Conservation (phyloP, 35 echinoderm and acorn worm species). For the Heliocidaris erythrogramma region DNA sequence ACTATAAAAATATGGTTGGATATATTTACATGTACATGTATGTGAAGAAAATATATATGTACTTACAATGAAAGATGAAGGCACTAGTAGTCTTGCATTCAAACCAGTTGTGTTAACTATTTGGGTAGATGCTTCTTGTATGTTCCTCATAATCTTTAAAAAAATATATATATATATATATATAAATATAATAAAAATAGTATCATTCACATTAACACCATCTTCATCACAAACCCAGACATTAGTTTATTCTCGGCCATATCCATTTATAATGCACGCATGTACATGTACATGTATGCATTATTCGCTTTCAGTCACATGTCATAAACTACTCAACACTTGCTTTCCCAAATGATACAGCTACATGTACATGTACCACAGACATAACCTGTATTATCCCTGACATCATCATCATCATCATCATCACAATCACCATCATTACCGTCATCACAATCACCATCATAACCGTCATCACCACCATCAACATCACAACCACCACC, state of each 20-base stretch:
- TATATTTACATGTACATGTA: not conserved
- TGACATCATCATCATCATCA: conserved; percentile 35
- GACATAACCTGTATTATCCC: too few species aligned
- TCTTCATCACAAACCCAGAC: not conserved
- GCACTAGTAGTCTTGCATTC: conserved; percentile 67
- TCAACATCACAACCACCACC: not conserved
- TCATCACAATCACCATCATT: conserved; percentile 17
- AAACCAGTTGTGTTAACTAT: conserved; percentile 80
- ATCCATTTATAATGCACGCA: too few species aligned
- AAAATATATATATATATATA: too few species aligned
- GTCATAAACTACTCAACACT: not conserved
- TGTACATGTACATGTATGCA: too few species aligned
- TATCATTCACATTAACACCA: not conserved
- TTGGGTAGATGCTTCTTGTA: conserved; percentile 40
- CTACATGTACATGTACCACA: too few species aligned
- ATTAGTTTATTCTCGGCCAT: too few species aligned
- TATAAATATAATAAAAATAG: not conserved
- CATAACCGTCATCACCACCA: not conserved
- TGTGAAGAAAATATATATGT: not conserved
- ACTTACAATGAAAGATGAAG: conserved; percentile 63
- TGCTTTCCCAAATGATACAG: too few species aligned
- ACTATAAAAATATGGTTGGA: not conserved
- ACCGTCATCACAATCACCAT: conserved; percentile 1
- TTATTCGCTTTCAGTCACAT: not conserved
- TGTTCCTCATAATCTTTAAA: conserved; percentile 26